Base-by-base conservation (phyloP, 1,140 invertebrate species). In the Bombus sylvicola region DNA sequence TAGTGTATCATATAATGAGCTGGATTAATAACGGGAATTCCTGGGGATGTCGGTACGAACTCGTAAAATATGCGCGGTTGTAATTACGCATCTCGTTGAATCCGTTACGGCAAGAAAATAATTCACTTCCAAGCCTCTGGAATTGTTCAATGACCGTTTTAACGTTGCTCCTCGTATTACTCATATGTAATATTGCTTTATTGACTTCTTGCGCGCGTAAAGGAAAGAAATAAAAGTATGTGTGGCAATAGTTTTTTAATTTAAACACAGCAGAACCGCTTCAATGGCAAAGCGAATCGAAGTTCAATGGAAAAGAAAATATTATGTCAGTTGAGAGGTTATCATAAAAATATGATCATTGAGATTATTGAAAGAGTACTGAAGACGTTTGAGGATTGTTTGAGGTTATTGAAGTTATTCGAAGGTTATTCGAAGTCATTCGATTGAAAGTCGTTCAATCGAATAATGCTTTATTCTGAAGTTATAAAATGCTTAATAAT, bases 11-110 rank as follows among this genome's bases (percentile, higher is more conserved):
- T 34, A 68, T 89, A 89, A 89, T 89, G 43, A 86, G 87, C 72
- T 73, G 75, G 43, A 89, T 86, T 75, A 88, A 88, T 89, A 86
- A 69, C 57, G 79, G 18, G 79, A 82, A 86, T 89, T 89, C 84
- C 88, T 78, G 13, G 28, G 25, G 75, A 76, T 71, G 64, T 71
- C 74, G 47, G 62, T 43, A 68, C 37, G 39, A 82, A 77, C 41
- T 82, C 37, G 77, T 82, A 47, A 89, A 80, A 62, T 83, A 88
- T 79, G 83, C 74, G 47, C 43, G 75, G 62, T 75, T 76, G 84
- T 64, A 89, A 89, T 89, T 89, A 89, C 53, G 43, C 64, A 64
- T 86, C 62, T 75, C 62, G 64, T 88, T 79, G 83, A 68, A 81
- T 69, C 64, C 41, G 47, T 78, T 78, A 71, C 64, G 31, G 18